These are phyloP conservation scores for Neoarius graeffei DNA, from an alignment of 2,113 vertebrate genomes.

Conservation along the genomic window DNA sequence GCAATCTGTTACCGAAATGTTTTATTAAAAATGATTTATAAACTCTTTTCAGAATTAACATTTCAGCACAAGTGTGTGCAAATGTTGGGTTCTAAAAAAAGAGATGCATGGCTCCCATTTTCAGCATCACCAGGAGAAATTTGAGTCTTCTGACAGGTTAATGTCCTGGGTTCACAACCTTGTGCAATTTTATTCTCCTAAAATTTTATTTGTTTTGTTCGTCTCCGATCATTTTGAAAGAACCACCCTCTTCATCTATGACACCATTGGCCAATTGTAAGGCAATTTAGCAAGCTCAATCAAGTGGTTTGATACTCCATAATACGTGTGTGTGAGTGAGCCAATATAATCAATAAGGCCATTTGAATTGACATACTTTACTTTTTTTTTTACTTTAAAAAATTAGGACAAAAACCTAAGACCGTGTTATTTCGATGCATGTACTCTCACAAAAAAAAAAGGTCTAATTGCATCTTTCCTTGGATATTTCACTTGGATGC, in stretches of 20 bases:
- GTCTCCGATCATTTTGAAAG: neutral
- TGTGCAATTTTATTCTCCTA: neutral
- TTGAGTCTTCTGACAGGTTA: neutral
- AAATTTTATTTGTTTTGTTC: neutral
- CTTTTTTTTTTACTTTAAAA: neutral
- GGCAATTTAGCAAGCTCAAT: neutral
- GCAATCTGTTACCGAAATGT: neutral
- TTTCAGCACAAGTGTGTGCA: neutral
- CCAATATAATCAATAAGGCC: neutral
- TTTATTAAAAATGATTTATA: neutral
- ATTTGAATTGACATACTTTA: neutral
- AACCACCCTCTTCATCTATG: neutral
- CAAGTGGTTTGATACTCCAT: neutral
- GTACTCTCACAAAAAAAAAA: neutral
- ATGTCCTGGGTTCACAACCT: neutral
- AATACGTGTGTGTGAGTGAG: neutral
- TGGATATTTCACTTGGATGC: neutral
- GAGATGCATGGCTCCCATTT: neutral
- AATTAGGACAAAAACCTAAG: neutral
- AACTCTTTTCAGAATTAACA: neutral
- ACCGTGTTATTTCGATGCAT: neutral
- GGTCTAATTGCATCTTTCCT: neutral
- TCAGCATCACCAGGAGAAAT: neutral
- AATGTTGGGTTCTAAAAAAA: too few species aligned
- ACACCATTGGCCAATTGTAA: neutral